phyloP scores from a whole-genome alignment of 2,797 vertebrate species.

The Rhinophrynus dorsalis region DNA sequence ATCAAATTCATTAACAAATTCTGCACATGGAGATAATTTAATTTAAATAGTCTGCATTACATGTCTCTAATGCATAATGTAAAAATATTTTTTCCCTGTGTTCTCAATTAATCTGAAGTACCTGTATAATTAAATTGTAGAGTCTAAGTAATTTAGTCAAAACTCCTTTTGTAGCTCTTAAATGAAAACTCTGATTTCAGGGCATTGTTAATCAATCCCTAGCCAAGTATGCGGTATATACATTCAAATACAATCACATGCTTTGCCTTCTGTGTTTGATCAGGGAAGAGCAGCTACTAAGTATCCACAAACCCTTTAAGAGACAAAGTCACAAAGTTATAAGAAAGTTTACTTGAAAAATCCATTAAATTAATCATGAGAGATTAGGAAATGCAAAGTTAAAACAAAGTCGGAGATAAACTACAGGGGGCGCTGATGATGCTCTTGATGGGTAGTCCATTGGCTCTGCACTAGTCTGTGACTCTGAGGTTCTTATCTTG shows the following conservation, averaged over 20 bases:
- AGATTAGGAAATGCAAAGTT: background rate
- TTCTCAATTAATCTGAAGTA: slow-evolving; percentile 43
- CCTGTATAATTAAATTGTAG: slow-evolving; percentile 36
- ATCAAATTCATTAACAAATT: no score
- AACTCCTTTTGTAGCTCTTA: background rate
- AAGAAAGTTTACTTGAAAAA: slow-evolving; percentile 30
- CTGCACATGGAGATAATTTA: slow-evolving; percentile 1
- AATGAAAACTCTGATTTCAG: slow-evolving; percentile 19
- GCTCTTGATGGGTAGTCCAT: no score
- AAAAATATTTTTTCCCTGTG: slow-evolving; percentile 1
- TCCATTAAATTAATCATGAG: background rate
- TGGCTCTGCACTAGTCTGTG: no score
- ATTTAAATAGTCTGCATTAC: background rate
- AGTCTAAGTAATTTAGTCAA: slow-evolving; percentile 38
- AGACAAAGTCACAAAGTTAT: slow-evolving; percentile 10
- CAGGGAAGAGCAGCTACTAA: slow-evolving; percentile 14
- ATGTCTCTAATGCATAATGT: background rate
- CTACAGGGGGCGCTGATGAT: no score
- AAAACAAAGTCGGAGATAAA: no score
- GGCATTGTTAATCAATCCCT: slow-evolving; percentile 75
- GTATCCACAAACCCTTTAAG: slow-evolving; percentile 18
- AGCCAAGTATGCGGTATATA: slow-evolving; percentile 72
- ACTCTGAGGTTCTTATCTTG: no score
- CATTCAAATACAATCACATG: slow-evolving; percentile 60
- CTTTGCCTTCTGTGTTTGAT: slow-evolving; percentile 8